phyloP scores from a whole-genome alignment of 1,140 invertebrate genomes.

The Pygmarrhopalites habei region DNA sequence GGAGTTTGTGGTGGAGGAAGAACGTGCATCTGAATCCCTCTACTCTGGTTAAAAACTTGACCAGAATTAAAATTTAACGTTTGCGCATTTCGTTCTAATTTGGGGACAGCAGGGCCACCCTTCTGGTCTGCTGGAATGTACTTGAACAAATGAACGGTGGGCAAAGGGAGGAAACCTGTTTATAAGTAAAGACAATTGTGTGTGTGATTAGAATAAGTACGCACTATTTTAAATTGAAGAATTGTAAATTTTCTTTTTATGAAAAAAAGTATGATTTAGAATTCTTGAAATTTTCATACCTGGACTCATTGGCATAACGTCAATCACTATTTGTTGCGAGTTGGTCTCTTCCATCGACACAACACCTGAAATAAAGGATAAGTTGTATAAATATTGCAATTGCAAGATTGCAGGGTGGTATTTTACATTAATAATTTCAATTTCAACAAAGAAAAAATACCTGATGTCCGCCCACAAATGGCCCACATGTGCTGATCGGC shows the following conservation, averaged over 20 bases:
- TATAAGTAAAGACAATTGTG: too few species aligned
- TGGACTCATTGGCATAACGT: conserved; percentile 82
- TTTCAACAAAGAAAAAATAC: too few species aligned
- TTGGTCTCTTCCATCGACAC: conserved; percentile 63
- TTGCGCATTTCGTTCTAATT: conserved; percentile 34
- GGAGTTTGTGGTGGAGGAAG: conserved; percentile 30
- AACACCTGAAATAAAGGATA: conserved; percentile 55
- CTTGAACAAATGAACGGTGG: conserved; percentile 78
- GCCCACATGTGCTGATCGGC: conserved; percentile 88
- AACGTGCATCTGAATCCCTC: conserved; percentile 36
- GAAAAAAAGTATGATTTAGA: too few species aligned
- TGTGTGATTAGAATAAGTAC: too few species aligned
- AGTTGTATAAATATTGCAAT: too few species aligned
- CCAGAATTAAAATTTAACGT: conserved; percentile 30
- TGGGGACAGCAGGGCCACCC: conserved; percentile 18
- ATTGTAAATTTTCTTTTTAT: too few species aligned
- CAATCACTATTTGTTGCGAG: conserved; percentile 67
- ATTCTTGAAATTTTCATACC: too few species aligned
- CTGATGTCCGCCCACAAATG: conserved; percentile 52
- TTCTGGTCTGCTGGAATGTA: conserved; percentile 63
- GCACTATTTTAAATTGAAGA: too few species aligned
- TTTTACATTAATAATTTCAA: too few species aligned
- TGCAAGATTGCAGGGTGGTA: too few species aligned
- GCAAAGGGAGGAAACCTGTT: conserved; percentile 80
- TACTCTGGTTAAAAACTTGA: conserved; percentile 35